Evolutionary conservation across 2,797 vertebrate genomes (phyloP).

Genomic region (Echeneis naucrates): DNA sequence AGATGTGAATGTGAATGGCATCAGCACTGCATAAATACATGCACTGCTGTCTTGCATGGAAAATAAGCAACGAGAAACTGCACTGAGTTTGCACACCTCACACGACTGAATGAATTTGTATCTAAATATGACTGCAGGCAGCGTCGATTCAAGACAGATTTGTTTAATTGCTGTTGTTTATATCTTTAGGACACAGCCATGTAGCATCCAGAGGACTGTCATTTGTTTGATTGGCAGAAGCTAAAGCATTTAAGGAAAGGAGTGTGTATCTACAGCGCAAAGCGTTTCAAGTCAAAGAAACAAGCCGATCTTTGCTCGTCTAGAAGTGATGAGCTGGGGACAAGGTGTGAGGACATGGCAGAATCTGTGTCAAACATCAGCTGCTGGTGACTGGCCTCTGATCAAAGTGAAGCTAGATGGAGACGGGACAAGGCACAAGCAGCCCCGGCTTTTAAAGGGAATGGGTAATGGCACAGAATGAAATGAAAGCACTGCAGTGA

Average conservation of each 20-base stretch:
- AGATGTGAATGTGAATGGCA: constrained; percentile 51
- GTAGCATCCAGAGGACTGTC: constrained; percentile 28
- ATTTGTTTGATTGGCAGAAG: constrained; percentile 40
- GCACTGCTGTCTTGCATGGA: constrained; percentile 7
- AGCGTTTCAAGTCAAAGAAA: constrained; percentile 57
- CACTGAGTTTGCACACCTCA: neutral
- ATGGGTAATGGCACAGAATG: neutral
- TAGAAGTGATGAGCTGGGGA: constrained; percentile 33
- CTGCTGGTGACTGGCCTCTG: constrained; percentile 20
- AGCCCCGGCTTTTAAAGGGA: neutral
- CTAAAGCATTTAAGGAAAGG: constrained; percentile 34
- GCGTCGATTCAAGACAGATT: constrained; percentile 4
- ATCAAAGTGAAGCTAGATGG: neutral
- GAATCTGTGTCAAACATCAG: constrained; percentile 33
- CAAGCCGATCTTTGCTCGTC: constrained; percentile 43
- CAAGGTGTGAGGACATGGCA: constrained; percentile 17
- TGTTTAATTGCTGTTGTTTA: constrained; percentile 45
- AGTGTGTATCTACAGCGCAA: constrained; percentile 12
- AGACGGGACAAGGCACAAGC: constrained; percentile 2
- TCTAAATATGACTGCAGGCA: constrained; percentile 21
- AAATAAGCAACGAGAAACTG: constrained; percentile 18
- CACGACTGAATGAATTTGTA: too few relatives aligned
- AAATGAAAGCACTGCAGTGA: too few relatives aligned
- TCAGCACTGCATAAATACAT: constrained; percentile 30
- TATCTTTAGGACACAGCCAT: constrained; percentile 22